These are phyloP conservation scores for Drosophila rufa DNA, from an alignment of 1,140 invertebrate genomes.

Conservation along the genomic window DNA sequence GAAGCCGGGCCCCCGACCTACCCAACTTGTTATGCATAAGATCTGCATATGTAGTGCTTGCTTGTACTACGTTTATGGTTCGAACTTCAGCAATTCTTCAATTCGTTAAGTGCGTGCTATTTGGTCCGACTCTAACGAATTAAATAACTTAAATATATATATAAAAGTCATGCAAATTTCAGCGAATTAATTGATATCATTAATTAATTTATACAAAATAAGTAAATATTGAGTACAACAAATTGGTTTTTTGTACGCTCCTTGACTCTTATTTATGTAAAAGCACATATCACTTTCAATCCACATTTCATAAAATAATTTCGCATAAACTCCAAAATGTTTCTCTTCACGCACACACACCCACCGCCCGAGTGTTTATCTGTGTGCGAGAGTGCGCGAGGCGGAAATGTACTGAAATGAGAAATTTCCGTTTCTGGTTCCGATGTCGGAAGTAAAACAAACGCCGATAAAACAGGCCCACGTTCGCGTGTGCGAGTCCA, in stretches of 20 bases:
- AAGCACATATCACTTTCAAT: too few species aligned
- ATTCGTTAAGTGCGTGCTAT: too few species aligned
- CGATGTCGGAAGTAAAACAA: conserved; percentile 81
- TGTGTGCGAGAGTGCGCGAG: conserved; percentile 41
- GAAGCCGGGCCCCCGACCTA: conserved; percentile 24
- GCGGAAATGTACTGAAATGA: conserved; percentile 82
- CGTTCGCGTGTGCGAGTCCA: conserved; percentile 13
- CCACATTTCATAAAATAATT: background rate
- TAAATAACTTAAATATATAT: too few species aligned
- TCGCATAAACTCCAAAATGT: conserved; percentile 3
- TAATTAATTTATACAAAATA: too few species aligned
- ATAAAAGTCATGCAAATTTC: too few species aligned
- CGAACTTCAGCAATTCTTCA: background rate
- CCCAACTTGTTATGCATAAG: conserved; percentile 69
- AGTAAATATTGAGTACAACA: too few species aligned
- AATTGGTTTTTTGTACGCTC: too few species aligned
- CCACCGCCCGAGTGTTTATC: conserved; percentile 15
- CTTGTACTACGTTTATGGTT: background rate
- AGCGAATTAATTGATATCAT: too few species aligned
- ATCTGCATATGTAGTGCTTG: conserved; percentile 45
- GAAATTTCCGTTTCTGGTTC: conserved; percentile 83
- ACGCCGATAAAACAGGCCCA: conserved; percentile 76
- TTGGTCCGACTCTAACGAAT: too few species aligned
- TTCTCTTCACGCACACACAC: background rate
- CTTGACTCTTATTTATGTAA: background rate